Evolutionary conservation across 2,797 vertebrate genomes (phyloP), one percentile per base, ranked within the genome.

Genomic region (Platyrinchus mystaceus): DNA sequence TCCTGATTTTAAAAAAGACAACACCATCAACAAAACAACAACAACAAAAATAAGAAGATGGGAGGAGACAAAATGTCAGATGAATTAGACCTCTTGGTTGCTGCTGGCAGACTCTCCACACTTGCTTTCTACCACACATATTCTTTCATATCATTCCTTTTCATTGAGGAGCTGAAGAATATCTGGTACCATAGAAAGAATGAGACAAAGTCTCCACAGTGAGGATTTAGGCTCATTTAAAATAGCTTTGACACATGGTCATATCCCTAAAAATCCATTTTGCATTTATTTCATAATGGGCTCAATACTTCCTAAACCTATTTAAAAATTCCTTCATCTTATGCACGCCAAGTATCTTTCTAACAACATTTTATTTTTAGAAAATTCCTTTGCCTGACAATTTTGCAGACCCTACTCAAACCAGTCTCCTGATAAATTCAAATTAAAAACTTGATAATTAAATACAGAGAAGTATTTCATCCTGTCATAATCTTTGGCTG

Each of bases 301-400:
- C 55, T 87, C 43, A 23, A 68, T 71, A 87, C 66, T 91, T 90
- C 47, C 39, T 73, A 88, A 87, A 81, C 50, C 39, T 90, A 77
- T 94, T 87, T 93, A 81, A 74, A 80, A 93, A 86, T 41, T 70
- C 66, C 74, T 84, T 73, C 68, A 79, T 62, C 44, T 81, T 78
- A 75, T 3, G 9, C 56, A 81, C 4, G 4, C 43, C 34, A 52
- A 89, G 10, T 87, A 82, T 88, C 63, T 90, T 82, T 12, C 85
- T 86, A 96, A 76, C 84, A 77, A 85, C 88, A 81, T 84, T 74
- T 89, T 95, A 96, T 97, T 97, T 97, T 97, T 97, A 96, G 95
- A 96, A 94, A 85, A 92, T 87, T 83, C 87, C 89, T 95, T 95
- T 94, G 85, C 91, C 94, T 93, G 69, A 93, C 83, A 89, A 82